Conservation (phyloP, 2,113 vertebrate genomes). For the Rhinogobius similis region DNA sequence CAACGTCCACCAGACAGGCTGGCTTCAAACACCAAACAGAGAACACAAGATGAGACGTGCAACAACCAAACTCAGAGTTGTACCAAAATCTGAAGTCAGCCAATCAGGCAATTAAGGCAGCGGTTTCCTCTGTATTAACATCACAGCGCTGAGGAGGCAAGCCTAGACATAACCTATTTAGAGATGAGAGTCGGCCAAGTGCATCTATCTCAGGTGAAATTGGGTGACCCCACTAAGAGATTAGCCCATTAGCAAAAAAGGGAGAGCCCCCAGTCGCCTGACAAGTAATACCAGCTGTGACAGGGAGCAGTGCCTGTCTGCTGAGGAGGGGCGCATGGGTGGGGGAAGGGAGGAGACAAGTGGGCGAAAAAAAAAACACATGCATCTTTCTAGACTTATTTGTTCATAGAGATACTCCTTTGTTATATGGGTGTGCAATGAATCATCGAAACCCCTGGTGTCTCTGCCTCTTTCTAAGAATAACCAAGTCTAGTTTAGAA, state of each 20-base stretch:
- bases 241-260: constrained; percentile 72
- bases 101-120: constrained; percentile 48
- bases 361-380: constrained; percentile 71
- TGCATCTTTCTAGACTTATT: constrained; percentile 60
- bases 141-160: constrained; percentile 26
- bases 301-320: constrained; percentile 54
- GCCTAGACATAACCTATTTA: constrained; percentile 51
- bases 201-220: constrained; percentile 66
- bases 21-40: constrained; percentile 45
- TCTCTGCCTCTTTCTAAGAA: constrained; percentile 31
- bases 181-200: constrained; percentile 49
- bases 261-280: constrained; percentile 66
- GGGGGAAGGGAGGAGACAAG: constrained; percentile 57
- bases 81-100: constrained; percentile 23
- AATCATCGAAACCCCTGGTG: constrained; percentile 16
- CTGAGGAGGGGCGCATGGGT: constrained; percentile 24
- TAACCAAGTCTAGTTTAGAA: constrained; percentile 50
- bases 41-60: constrained; percentile 42
- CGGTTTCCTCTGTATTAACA: constrained; percentile 20
- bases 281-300: constrained; percentile 77
- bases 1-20: constrained; percentile 19
- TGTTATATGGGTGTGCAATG: constrained; percentile 29
- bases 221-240: constrained; percentile 61
- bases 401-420: constrained; percentile 46
- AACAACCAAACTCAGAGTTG: constrained; percentile 24